Base-by-base conservation (phyloP, 1,140 invertebrate species). In the Drosophila azteca region DNA sequence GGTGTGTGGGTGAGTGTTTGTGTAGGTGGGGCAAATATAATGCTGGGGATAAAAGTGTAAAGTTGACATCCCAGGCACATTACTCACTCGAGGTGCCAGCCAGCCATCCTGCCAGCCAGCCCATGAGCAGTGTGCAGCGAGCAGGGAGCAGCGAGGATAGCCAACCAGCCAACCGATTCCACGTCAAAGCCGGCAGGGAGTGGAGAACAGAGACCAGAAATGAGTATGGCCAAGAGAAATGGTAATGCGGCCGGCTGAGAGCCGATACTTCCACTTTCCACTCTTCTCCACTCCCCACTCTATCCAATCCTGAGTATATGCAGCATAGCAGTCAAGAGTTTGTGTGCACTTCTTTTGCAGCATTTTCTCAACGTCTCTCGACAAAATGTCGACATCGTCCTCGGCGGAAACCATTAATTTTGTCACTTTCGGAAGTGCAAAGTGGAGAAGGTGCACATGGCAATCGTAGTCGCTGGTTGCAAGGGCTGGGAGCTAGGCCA, bases 31-130 rank as follows among this genome's bases (percentile, higher is more conserved):
- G 82, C 83, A 88, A 88, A 88, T 83, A 88, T 88, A 88, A 88
- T 88, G 76, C 83, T 64, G 83, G 65, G 83, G 83, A 88, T 88
- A 88, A 88, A 88, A 88, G 83, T 88, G 83, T 88, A 88, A 88
- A 88, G 83, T 88, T 88, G 83, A 88, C 83, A 88, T 79, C 83
- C 83, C 83, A 73, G 85, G 83, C 83, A 88, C 83, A 88, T 88
- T 88, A 88, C 83, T 88, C 83, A 88, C 84, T 64, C 79, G 83
- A 82, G 82, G 79, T 88, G 82, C 83, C 78, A 85, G 74, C 67
- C 59, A 65, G 59, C 26, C 57, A 41, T 8, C 50, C 44, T 54
- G 24, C 49, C 48, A 13, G 17, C 11, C 49, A 49, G 29, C 29
- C 29, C 29, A 31, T 31, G 63, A 72, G 54, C 46, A 31, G 31